Conservation (phyloP, 1,140 invertebrate species). For the Drosophila bifasciata region DNA sequence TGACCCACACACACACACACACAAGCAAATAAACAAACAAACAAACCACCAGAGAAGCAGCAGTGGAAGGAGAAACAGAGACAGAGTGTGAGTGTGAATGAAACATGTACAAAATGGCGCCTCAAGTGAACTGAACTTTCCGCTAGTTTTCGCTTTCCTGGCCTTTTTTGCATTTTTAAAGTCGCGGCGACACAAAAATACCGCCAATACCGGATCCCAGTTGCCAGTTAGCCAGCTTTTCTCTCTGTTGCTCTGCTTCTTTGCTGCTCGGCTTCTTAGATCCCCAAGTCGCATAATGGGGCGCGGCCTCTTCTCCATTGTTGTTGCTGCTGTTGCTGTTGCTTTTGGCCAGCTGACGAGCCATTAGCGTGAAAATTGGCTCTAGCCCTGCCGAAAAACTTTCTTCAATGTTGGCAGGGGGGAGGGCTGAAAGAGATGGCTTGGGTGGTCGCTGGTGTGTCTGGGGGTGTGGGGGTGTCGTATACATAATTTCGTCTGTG, state of each 20-base stretch:
- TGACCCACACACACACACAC: constrained; percentile 50
- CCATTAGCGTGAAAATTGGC: constrained; percentile 77
- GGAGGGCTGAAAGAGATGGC: neutral
- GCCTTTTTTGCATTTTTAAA: constrained; percentile 79
- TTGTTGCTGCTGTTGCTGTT: constrained; percentile 23
- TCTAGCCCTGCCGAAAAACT: constrained; percentile 68
- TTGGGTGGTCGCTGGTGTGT: constrained; percentile 1
- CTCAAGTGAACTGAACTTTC: constrained; percentile 37
- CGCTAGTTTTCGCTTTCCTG: constrained; percentile 67
- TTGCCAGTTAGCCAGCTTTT: neutral
- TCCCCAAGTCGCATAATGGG: constrained; percentile 53
- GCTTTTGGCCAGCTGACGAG: constrained; percentile 64
- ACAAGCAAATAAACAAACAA: constrained; percentile 10
- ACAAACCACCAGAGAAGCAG: neutral
- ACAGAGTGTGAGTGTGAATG: neutral
- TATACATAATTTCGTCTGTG: constrained; percentile 78
- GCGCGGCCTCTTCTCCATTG: constrained; percentile 43
- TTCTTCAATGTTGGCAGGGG: constrained; percentile 44
- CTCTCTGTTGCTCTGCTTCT: neutral
- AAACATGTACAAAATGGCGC: constrained; percentile 43
- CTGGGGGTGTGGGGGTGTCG: constrained; percentile 55
- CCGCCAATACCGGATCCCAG: constrained; percentile 21
- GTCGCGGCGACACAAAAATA: constrained; percentile 39
- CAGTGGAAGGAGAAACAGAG: neutral
- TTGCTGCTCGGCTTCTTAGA: neutral